Conservation (phyloP, 2,888 invertebrate genomes). For the Microdon myrmicae region DNA sequence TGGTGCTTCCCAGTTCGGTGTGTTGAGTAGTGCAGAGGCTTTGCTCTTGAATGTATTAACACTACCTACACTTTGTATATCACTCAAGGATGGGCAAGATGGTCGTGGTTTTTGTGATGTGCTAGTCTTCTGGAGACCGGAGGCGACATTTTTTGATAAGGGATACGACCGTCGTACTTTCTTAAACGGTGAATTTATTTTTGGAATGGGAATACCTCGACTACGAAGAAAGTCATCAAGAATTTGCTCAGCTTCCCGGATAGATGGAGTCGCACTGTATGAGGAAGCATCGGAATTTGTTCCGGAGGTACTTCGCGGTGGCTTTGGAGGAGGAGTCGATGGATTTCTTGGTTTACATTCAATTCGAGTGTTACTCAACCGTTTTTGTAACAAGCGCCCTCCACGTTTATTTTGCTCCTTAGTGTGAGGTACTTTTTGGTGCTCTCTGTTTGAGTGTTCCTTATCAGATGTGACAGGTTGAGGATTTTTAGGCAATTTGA, state of each 20-base stretch:
- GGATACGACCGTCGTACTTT: slow-evolving; percentile 57
- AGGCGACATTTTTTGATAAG: slow-evolving; percentile 39
- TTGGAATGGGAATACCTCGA: slow-evolving; percentile 55
- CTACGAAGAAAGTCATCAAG: slow-evolving; percentile 59
- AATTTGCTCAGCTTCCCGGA: slow-evolving; percentile 61
- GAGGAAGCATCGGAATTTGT: slow-evolving; percentile 56
- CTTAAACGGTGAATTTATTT: not conserved
- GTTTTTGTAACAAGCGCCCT: slow-evolving; percentile 61
- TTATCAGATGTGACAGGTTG: slow-evolving; percentile 7
- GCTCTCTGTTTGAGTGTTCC: slow-evolving; percentile 32
- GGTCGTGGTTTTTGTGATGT: slow-evolving; percentile 42
- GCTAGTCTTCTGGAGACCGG: not conserved
- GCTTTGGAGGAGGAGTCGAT: slow-evolving; percentile 61
- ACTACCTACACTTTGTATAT: slow-evolving; percentile 56
- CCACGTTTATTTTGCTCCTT: slow-evolving; percentile 56
- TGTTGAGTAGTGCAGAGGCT: slow-evolving; percentile 53
- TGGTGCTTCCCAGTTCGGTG: slow-evolving; percentile 57
- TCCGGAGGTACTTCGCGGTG: slow-evolving; percentile 60
- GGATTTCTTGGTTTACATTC: slow-evolving; percentile 57
- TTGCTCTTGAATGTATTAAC: slow-evolving; percentile 52
- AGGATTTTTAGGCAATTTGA: slow-evolving; percentile 3
- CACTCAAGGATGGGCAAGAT: slow-evolving; percentile 60
- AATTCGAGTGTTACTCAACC: slow-evolving; percentile 56
- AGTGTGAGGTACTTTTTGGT: slow-evolving; percentile 41
- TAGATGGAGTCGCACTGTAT: slow-evolving; percentile 58